Conservation (phyloP, 2,113 vertebrate species). For the Pollachius pollachius region DNA sequence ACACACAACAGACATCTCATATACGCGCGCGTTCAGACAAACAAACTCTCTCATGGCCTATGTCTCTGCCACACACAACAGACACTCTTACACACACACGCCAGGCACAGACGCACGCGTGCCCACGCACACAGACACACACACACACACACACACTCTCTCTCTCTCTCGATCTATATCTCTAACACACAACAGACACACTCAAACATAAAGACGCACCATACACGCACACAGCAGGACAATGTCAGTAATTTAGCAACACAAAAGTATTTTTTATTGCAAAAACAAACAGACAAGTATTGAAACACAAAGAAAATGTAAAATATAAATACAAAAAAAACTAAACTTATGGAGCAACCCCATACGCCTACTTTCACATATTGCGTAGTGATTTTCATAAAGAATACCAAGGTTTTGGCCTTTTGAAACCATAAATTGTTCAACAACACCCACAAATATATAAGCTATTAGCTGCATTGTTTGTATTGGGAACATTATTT, state of each 20-base stretch:
- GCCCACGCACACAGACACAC: too few relatives aligned
- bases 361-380: not conserved
- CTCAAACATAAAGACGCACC: not conserved
- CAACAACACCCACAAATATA: too few relatives aligned
- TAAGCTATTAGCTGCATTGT: too few relatives aligned
- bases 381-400: not conserved
- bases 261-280: slow-evolving; percentile 61
- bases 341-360: slow-evolving; percentile 13
- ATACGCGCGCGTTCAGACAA: too few relatives aligned
- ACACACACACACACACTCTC: not conserved
- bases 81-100: too few relatives aligned
- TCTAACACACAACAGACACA: not conserved
- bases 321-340: slow-evolving; percentile 74
- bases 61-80: not conserved
- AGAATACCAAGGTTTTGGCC: not conserved
- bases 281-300: too few relatives aligned
- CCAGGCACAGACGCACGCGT: too few relatives aligned
- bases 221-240: not conserved
- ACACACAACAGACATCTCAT: not conserved
- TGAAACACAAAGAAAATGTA: slow-evolving; percentile 33
- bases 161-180: too few relatives aligned
- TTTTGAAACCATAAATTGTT: too few relatives aligned
- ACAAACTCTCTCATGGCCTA: too few relatives aligned
- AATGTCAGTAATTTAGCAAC: slow-evolving; percentile 8
- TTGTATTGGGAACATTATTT: too few relatives aligned